phyloP scores from a whole-genome alignment of 2,888 invertebrate genomes.

The Alentia gelatinosa region DNA sequence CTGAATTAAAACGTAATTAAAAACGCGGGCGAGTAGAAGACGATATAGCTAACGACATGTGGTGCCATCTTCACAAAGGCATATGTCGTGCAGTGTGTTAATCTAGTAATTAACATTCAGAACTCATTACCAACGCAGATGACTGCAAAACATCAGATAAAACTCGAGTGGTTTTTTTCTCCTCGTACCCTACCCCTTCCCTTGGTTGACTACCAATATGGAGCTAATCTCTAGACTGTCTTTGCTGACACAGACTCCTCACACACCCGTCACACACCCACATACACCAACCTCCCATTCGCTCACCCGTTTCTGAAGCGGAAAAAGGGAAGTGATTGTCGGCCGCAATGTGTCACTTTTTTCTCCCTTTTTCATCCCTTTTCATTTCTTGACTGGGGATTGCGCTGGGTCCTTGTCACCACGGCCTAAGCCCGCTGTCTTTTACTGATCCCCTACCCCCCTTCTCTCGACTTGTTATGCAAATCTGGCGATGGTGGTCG shows the following conservation, averaged over 20 bases:
- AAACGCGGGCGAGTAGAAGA: not conserved
- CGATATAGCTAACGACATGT: not conserved
- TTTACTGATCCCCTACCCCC: not conserved
- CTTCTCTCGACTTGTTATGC: constrained; percentile 17
- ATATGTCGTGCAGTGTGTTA: constrained; percentile 7
- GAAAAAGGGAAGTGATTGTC: not conserved
- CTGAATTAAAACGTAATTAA: not conserved
- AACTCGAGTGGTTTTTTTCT: not conserved
- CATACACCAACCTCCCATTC: not conserved
- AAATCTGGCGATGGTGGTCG: not conserved
- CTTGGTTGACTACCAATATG: not conserved
- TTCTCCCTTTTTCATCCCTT: not conserved
- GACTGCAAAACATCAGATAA: constrained; percentile 34
- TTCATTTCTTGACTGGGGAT: not conserved
- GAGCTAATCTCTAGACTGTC: not conserved
- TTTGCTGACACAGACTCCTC: not conserved
- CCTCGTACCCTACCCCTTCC: not conserved
- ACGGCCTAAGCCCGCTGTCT: not conserved
- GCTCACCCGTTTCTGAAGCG: not conserved
- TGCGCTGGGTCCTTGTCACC: not conserved
- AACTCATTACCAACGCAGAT: not conserved
- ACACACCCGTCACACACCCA: not conserved
- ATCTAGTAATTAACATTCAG: constrained; percentile 29
- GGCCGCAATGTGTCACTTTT: not conserved
- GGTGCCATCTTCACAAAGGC: not conserved